Evolutionary conservation across 1,140 invertebrate genomes (phyloP), one percentile per base, ranked within the genome.

Genomic region (Mylabris phalerata): DNA sequence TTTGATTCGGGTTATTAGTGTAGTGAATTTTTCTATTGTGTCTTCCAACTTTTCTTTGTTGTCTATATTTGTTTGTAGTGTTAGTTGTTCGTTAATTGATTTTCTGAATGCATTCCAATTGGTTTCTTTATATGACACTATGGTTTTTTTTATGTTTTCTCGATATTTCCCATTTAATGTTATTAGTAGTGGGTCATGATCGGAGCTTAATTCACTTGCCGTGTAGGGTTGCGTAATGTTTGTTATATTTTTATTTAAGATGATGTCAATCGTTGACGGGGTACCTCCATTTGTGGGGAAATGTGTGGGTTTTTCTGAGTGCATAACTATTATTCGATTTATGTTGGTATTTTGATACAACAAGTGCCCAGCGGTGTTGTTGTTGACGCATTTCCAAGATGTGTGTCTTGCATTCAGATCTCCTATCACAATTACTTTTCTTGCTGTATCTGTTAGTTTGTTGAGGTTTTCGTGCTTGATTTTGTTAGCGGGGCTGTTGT

Each of bases 361-460:
- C 3, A 42, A 45, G 9, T 32, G 48, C 7, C 59, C 59, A 25
- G 49, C 56, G 4, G 46, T 9, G 27, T 60, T 60, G 25, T 42
- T 43, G 3, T 10, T 50, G 9, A 27, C 19, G 38, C 32, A 44
- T 44, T 49, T 49, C 59, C 59, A 60, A 25, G 7, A 4, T 1
- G 6, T 44, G 40, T 60, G 59, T 46, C 54, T 60, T 9, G 59
- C 27, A 45, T 60, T 60, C 38, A 56, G 13, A 27, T 60, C 59
- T 5, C 59, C 52, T 7, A 40, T 26, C 1, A 60, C 2, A 4
- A 56, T 10, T 26, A 56, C 47, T 32, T 50, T 55, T 5, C 48
- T 49, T 5, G 4, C 44, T 6, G 26, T 46, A 38, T 52, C 40
- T 6, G 47, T 25, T 10, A 54, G 1, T 3, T 19, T 27, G 2